A percentile compares a stretch with the other conserved stretches of the same genome.
Evolutionary conservation across 1,140 invertebrate species (phyloP).

Genomic region (Tenebrio molitor): DNA sequence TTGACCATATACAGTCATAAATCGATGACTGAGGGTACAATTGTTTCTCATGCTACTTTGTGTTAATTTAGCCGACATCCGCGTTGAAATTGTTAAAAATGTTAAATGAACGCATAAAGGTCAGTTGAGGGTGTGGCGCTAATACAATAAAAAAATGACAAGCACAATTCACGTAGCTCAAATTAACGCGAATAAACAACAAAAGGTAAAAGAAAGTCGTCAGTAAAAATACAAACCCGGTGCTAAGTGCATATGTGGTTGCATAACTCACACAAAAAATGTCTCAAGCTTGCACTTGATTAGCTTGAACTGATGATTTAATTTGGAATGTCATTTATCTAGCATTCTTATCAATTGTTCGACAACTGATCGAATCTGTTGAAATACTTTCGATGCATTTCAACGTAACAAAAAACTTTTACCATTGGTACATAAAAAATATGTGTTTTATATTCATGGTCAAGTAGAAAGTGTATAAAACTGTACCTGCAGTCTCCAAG

Average conservation of each 20-base stretch:
- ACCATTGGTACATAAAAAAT: conserved; percentile 33
- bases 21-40: neutral
- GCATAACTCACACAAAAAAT: no score
- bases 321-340: neutral
- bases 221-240: no score
- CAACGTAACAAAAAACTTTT: conserved; percentile 16
- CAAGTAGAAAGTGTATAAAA: conserved; percentile 38
- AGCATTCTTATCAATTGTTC: neutral
- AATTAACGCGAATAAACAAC: neutral
- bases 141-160: conserved; percentile 22
- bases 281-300: no score
- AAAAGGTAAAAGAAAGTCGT: neutral
- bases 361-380: neutral
- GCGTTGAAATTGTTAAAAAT: conserved; percentile 29
- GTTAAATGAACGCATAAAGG: conserved; percentile 20
- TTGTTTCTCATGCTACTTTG: neutral
- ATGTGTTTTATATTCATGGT: conserved; percentile 25
- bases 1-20: neutral
- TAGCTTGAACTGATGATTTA: neutral
- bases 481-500: conserved; percentile 4
- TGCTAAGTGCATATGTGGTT: no score
- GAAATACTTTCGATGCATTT: conserved; percentile 12
- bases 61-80: conserved; percentile 7
- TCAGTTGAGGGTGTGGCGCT: conserved; percentile 12
- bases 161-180: neutral